These are phyloP conservation scores for Drosophila ustulata DNA, from an alignment of 2,888 invertebrate species.

Conservation along the genomic window DNA sequence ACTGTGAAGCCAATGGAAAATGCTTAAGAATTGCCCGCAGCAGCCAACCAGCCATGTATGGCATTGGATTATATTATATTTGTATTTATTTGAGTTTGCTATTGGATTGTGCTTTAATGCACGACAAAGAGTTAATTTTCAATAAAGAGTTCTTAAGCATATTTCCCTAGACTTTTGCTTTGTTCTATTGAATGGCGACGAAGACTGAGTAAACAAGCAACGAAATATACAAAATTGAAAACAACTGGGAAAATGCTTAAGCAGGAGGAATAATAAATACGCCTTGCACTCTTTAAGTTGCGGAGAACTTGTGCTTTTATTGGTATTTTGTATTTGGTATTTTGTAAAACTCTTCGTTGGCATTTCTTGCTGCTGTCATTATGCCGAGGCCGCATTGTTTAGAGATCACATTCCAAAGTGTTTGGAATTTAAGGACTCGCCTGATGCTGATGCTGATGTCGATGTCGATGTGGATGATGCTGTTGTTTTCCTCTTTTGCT, in stretches of 20 bases:
- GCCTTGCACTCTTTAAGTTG: slow-evolving; percentile 11
- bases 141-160: slow-evolving; percentile 63
- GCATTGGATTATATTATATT: background rate
- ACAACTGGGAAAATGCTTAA: slow-evolving; percentile 25
- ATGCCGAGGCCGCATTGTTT: slow-evolving; percentile 71
- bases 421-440: slow-evolving; percentile 68
- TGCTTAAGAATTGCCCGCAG: background rate
- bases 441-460: slow-evolving; percentile 29
- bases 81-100: slow-evolving; percentile 1
- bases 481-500: slow-evolving; percentile 13
- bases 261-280: slow-evolving; percentile 34
- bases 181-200: slow-evolving; percentile 18
- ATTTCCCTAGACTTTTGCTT: slow-evolving; percentile 36
- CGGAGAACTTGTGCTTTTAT: slow-evolving; percentile 33
- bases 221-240: slow-evolving; percentile 26
- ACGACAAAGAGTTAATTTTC: slow-evolving; percentile 44
- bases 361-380: slow-evolving; percentile 71
- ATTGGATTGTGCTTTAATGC: background rate
- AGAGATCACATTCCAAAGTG: slow-evolving; percentile 75
- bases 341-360: slow-evolving; percentile 69
- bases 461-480: slow-evolving; percentile 16
- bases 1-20: background rate
- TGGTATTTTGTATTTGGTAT: slow-evolving; percentile 60
- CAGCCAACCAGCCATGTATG: background rate
- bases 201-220: slow-evolving; percentile 7